Base-by-base conservation (phyloP, 2,888 invertebrate genomes). In the Stenchaetothrips biformis region DNA sequence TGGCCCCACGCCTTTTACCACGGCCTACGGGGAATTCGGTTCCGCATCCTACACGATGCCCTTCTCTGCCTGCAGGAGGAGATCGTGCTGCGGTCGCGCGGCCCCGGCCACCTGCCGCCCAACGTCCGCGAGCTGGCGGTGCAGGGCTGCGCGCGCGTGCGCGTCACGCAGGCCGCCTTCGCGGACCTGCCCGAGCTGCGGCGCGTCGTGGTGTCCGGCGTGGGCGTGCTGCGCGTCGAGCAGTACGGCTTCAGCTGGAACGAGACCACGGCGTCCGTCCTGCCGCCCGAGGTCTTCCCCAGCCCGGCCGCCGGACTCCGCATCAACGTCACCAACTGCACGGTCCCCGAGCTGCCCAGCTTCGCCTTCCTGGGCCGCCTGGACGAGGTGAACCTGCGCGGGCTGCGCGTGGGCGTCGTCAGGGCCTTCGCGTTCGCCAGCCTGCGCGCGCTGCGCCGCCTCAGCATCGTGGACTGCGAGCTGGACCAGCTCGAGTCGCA, bases 341-440 rank as follows among this genome's bases (percentile, higher is more conserved):
- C 84, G 81, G 86, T 90, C 77, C 86, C 87, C 21, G 84, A 86
- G 74, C 85, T 90, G 80, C 88, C 89, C 7, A 88, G 88, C 80
- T 88, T 89, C 83, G 90, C 92, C 53, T 91, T 95, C 84, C 91
- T 91, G 84, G 95, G 95, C 7, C 90, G 92, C 82, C 90, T 94
- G 82, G 91, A 92, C 84, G 91, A 91, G 83, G 90, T 95, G 82
- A 86, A 88, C 80, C 91, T 95, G 82, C 89, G 89, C 81, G 88
- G 90, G 83, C 91, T 92, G 79, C 88, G 86, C 81, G 89, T 95
- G 81, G 89, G 89, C 47, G 88, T 88, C 80, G 88, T 94, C 81
- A 89, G 89, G 83, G 90, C 94, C 0, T 94, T 92, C 86, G 93
- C 94, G 0, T 93, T 95, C 85, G 92, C 93, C 81, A 93, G 92